Evolutionary conservation across 1,140 invertebrate genomes (phyloP), one percentile per base, ranked within the genome.

Genomic region (Meloidogyne floridensis): DNA sequence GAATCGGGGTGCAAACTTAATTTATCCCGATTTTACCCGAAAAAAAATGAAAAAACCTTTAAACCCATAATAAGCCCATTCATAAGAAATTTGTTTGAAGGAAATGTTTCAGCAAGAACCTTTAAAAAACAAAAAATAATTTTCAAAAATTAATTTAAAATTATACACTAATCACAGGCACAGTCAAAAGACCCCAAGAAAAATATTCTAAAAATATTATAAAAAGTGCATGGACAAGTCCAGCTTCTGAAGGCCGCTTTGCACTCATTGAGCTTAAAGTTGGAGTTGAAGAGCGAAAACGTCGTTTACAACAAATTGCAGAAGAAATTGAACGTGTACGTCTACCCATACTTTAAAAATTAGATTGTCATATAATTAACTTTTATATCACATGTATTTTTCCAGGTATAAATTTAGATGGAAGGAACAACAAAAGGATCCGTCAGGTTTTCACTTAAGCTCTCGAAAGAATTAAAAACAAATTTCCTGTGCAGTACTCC

Each of bases 131-230:
- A 72, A 73, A 76, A 47, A 47, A 47, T 6, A 47, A 32, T 32
- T 32, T 32, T 54, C 10, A 71, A 71, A 32, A 43, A 73, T 75
- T 47, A 65, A 75, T 75, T 83, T 18, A n/a, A 18, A n/a, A 72
- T 92, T 93, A 93, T 91, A 97, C 97, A 85, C 94, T 94, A 90
- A 99, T 99, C 90, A 98, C 95, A 73, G 97, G 97, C 92, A 97
- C 96, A 69, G 96, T 99, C 72, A 99, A 93, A 83, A 99, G 93
- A 79, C 97, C 97, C 97, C 97, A 99, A 80, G 97, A 95, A 92
- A 99, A 99, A 92, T 98, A 99, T 92, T 99, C 97, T 91, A 99
- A 92, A 92, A 99, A 99, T 91, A 99, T 99, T 86, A 99, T 95
- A 86, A 99, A 94, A 89, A 99, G 92, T 72, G 97, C 97, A 93